Evolutionary conservation across 37 sponge, comb jelly and placozoan genomes (phyloP).

Genomic region (Halisarca cf. caerulea): DNA sequence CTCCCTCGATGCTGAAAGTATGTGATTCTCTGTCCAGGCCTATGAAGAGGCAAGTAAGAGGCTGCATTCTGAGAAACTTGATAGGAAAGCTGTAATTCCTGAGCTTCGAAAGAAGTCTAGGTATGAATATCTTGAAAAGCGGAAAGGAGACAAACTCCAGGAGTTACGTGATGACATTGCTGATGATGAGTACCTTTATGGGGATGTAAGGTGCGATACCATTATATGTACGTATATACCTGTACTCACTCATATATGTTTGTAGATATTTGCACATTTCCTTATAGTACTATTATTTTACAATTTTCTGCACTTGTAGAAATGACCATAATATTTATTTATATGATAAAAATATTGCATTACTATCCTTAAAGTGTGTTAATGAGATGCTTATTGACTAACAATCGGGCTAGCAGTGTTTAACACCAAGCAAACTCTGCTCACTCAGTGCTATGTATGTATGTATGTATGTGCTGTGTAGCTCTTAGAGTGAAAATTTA

Average conservation of each 20-base stretch:
- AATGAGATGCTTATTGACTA: too few species aligned
- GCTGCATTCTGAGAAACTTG: conserved; percentile 74
- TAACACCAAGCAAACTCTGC: too few species aligned
- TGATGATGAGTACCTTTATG: conserved; percentile 88
- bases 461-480: background rate
- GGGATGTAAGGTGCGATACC: conserved; percentile 37
- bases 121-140: conserved; percentile 76
- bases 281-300: too few species aligned
- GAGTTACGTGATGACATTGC: conserved; percentile 90
- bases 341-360: too few species aligned
- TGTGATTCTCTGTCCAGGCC: conserved; percentile 53
- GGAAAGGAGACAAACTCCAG: conserved; percentile 85
- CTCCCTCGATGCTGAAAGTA: too few species aligned
- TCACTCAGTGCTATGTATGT: too few species aligned
- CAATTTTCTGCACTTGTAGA: too few species aligned
- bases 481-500: background rate
- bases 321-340: too few species aligned
- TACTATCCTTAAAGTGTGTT: too few species aligned
- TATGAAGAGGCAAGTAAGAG: conserved; percentile 81
- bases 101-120: conserved; percentile 87
- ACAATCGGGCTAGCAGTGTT: too few species aligned
- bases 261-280: too few species aligned
- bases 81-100: conserved; percentile 78
- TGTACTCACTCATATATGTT: too few species aligned
- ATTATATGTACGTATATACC: background rate